These are phyloP conservation scores for Erinaceus europaeus DNA, from an alignment of 2,113 vertebrate species.

Conservation along the genomic window DNA sequence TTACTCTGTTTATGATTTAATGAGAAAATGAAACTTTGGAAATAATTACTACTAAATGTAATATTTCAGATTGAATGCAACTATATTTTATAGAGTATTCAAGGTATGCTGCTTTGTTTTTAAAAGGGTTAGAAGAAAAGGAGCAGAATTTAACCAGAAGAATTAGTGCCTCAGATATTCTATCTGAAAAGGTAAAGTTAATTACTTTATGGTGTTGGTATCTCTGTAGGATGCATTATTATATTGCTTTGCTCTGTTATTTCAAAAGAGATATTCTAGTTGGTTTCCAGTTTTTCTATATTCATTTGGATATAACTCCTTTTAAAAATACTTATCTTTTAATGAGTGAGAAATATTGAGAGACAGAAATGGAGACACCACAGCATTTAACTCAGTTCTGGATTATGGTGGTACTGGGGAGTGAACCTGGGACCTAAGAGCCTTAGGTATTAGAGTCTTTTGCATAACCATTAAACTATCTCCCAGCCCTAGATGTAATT, in stretches of 20 bases:
- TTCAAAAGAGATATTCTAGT: not conserved
- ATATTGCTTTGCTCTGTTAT: not conserved
- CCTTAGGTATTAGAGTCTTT: too few species aligned
- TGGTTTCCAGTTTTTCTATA: not conserved
- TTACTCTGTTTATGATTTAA: too few species aligned
- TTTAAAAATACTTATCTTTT: too few species aligned
- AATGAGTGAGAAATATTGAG: too few species aligned
- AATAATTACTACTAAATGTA: slow-evolving; percentile 11
- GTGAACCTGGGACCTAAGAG: too few species aligned
- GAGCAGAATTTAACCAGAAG: slow-evolving; percentile 81
- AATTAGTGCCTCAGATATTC: slow-evolving; percentile 77
- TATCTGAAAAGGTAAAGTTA: slow-evolving; percentile 84
- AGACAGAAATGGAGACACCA: too few species aligned
- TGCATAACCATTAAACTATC: too few species aligned
- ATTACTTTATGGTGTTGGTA: not conserved
- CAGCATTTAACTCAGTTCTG: too few species aligned
- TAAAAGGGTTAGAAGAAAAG: slow-evolving; percentile 80
- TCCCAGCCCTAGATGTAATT: too few species aligned
- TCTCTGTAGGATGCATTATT: slow-evolving; percentile 24
- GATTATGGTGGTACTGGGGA: too few species aligned
- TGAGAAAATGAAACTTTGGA: slow-evolving; percentile 33
- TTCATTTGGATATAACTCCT: not conserved
- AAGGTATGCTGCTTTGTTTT: slow-evolving; percentile 65
- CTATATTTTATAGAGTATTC: slow-evolving; percentile 21
- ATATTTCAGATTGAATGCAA: slow-evolving; percentile 42